A percentile compares a stretch with the other conserved stretches of the same genome.
phyloP scores from a whole-genome alignment of 2,888 invertebrate genomes.

The Agrenia bidenticulata region DNA sequence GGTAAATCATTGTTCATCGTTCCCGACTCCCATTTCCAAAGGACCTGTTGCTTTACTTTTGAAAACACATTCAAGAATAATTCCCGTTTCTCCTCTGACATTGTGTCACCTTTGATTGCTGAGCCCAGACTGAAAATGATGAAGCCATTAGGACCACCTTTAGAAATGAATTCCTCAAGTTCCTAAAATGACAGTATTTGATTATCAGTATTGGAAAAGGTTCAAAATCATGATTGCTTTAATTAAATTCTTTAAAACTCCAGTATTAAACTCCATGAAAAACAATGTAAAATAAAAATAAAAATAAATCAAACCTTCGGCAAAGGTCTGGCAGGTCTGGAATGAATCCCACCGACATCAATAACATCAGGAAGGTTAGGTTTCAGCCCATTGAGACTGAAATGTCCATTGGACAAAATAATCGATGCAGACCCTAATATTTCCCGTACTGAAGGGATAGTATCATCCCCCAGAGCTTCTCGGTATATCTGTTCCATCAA shows the following conservation, averaged over 20 bases:
- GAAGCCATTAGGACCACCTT: slow-evolving; percentile 36
- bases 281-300: no score
- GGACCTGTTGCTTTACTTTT: slow-evolving; percentile 77
- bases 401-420: slow-evolving; percentile 52
- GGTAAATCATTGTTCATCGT: no score
- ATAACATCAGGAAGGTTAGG: slow-evolving; percentile 53
- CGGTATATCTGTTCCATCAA: slow-evolving; percentile 27
- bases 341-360: slow-evolving; percentile 54
- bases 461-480: slow-evolving; percentile 31
- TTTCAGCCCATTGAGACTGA: slow-evolving; percentile 43
- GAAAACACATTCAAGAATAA: slow-evolving; percentile 63
- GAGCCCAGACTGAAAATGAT: slow-evolving; percentile 42
- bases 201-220: no score
- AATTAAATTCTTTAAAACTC: no score
- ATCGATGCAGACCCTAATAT: slow-evolving; percentile 36
- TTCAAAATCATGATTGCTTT: no score
- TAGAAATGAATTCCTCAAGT: slow-evolving; percentile 31
- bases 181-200: no score
- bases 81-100: slow-evolving; percentile 60
- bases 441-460: slow-evolving; percentile 18
- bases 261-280: no score
- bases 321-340: slow-evolving; percentile 45
- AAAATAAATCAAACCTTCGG: slow-evolving; percentile 34
- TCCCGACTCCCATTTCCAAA: slow-evolving; percentile 71
- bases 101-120: slow-evolving; percentile 22